Conservation (phyloP, 2,888 invertebrate species). For the Lasius fuliginosus region DNA sequence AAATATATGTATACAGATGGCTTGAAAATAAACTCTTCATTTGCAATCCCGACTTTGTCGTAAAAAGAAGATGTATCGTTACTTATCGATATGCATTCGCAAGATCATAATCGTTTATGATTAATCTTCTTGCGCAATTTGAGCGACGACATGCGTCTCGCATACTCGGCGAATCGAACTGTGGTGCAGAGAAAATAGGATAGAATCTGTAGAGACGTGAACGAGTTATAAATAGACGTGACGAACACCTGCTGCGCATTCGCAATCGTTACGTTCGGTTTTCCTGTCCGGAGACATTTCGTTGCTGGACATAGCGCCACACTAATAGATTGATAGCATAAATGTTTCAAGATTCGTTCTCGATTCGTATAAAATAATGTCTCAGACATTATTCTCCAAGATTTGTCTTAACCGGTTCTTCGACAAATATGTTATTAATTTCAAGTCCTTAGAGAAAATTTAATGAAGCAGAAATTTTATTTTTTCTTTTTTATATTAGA, state of each 20-base stretch:
- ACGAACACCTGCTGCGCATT: conserved; percentile 84
- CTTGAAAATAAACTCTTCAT: neutral
- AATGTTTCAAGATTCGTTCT: neutral
- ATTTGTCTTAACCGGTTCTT: neutral
- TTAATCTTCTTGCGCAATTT: conserved; percentile 20
- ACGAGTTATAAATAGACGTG: conserved; percentile 82
- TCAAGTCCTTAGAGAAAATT: neutral
- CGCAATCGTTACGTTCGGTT: conserved; percentile 76
- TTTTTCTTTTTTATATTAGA: neutral
- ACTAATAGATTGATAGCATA: neutral
- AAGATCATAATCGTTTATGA: conserved; percentile 26
- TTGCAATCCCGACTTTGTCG: neutral
- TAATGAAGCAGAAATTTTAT: neutral
- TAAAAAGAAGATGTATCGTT: neutral
- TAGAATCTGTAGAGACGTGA: conserved; percentile 51
- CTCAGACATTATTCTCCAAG: neutral
- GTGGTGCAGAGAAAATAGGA: conserved; percentile 62
- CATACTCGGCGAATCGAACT: conserved; percentile 40
- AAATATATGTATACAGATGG: neutral
- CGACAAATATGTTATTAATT: neutral
- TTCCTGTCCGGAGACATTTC: conserved; percentile 53
- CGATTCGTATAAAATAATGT: neutral
- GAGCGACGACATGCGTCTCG: conserved; percentile 1
- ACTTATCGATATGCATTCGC: neutral
- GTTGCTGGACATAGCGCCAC: conserved; percentile 8